Evolutionary conservation across 1,140 invertebrate species (phyloP), one percentile per base, ranked within the genome.

Genomic region (Drosophila kohkoa): DNA sequence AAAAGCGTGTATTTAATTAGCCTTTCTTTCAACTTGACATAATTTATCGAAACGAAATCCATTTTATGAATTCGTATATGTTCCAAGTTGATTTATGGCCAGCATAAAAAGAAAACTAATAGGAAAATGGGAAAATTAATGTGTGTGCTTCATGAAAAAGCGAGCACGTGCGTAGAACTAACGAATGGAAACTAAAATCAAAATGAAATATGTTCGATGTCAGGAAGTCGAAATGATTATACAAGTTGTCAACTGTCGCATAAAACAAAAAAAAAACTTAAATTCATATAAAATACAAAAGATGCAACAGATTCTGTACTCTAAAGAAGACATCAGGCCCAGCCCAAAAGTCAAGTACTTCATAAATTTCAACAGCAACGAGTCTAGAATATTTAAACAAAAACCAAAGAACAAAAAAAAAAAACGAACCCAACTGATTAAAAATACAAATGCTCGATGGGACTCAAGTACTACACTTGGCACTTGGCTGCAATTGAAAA

Each of bases 391-490:
- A 65, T 75, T 69, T 71, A 83, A 89, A 72, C 49, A 75, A 76
- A 77, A 64, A 38, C 7, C 6, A 60, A 25, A 25, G 3, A 25
- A 3, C 3, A 25, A 83, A 89, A 83, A 89, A 72, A 45, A 75
- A 76, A 77, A 64, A 38, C 7, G 2, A 60, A 70, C 46, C 28
- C 52, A 55, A 64, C 49, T 70, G 79, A 88, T 88, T 88, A 87
- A 69, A 80, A 87, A 77, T 87, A 16, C 64, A 60, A 88, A 70
- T 63, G 57, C 60, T 54, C 48, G 49, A 65, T 58, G 65, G 51
- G 38, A 48, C 32, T 88, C 69, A 88, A 88, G 83, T 88, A 70
- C 70, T 10, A 72, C 76, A 87, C 79, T 86, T 86, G 79, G 45
- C 30, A 10, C 52, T 41, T 25, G n/a, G 46, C 48, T 48, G 28